Evolutionary conservation across 2,113 vertebrate species (phyloP).

Genomic region (Rhineura floridana): DNA sequence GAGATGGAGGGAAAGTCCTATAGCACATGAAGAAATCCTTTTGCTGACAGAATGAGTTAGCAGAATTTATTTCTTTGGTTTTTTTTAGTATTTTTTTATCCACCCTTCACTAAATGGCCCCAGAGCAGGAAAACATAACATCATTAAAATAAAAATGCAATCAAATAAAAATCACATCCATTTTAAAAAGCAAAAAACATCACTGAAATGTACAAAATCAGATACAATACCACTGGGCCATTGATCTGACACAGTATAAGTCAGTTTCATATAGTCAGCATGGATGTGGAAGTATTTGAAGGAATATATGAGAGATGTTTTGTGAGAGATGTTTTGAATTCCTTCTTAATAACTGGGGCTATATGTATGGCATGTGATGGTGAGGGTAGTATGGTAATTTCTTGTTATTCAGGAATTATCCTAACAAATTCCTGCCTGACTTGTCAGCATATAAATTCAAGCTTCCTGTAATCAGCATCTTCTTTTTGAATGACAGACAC

Average conservation of each 20-base stretch:
- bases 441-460: conserved; percentile 4
- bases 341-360: background rate
- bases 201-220: background rate
- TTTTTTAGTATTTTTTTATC: no score
- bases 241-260: background rate
- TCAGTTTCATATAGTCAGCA: background rate
- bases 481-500: background rate
- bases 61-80: no score
- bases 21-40: no score
- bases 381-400: background rate
- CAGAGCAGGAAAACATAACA: no score
- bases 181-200: no score
- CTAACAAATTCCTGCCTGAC: background rate
- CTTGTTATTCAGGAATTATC: background rate
- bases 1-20: no score
- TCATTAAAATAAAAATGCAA: no score
- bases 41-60: no score
- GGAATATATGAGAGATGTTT: fast-evolving
- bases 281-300: background rate
- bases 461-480: background rate
- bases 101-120: no score
- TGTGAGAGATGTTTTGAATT: background rate
- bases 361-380: fast-evolving
- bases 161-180: no score
- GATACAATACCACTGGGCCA: background rate